Evolutionary conservation across 1,140 invertebrate species (phyloP), one percentile per base, ranked within the genome.

Genomic region (Drosophila bocqueti): DNA sequence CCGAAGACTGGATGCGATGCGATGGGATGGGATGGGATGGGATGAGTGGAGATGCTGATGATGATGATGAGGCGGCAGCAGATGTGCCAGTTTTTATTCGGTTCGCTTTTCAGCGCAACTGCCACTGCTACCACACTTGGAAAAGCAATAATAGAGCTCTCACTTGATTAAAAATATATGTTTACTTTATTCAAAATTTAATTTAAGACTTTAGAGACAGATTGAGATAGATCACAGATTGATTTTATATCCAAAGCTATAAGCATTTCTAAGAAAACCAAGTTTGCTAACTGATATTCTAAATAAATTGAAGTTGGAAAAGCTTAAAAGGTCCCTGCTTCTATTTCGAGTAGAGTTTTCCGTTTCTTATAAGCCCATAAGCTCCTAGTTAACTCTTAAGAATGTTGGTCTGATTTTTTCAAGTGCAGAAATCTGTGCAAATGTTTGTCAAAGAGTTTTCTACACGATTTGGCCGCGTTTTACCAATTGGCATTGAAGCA

Each of bases 391-490:
- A 18, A 31, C 2, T 13, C 1, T 3, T 31, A 31, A 52, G 49
- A 52, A 52, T n/a, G 26, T 6, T 52, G 2, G 0, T 4, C 2
- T 38, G 1, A 49, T 55, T 55, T 55, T 38, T 55, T 9, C 52
- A 38, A 55, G 34, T 55, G 52, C 38, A 66, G 13, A 71, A 79
- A 73, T 68, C 73, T 63, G 38, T 64, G 74, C 69, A 86, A 87
- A 81, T 90, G 85, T 90, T 89, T 89, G 85, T 82, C 85, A 90
- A 89, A 89, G 85, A 69, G 24, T 89, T 84, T 81, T 90, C 84
- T 84, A 89, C 84, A 90, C 84, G 84, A 89, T 90, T 81, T 89
- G 84, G 84, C 84, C 84, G 84, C 84, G 79, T 89, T 89, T 89
- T 81, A 77, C 76, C 85, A 89, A 90, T 89, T 89, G 85, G 85